Evolutionary conservation across 2,113 vertebrate genomes (phyloP), one percentile per base, ranked within the genome.

Genomic region (Carassius auratus): DNA sequence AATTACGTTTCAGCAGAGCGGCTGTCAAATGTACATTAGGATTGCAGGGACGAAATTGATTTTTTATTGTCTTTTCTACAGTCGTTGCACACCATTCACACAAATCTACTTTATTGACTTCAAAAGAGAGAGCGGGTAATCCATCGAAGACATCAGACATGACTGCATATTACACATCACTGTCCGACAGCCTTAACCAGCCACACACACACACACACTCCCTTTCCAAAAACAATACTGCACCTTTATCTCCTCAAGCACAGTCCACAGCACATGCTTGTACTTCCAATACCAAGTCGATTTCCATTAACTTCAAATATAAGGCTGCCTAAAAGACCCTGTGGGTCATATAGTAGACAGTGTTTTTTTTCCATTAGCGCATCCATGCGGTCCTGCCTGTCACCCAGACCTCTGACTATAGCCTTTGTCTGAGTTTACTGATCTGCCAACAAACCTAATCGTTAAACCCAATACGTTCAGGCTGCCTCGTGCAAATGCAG

Each of bases 361-460:
- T 75, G 85, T 80, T 50, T 71, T 80, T 68, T 68, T 81, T 55
- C 73, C 62, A 57, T 84, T 73, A n/a, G 64, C 33, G 66, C 23
- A 1, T 75, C 59, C 12, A 69, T 42, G 30, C 68, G 17, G 21
- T 33, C 33, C 45, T 66, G 84, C 86, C 74, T 21, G 74, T 84
- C 85, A 81, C 42, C 19, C 5, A 57, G 57, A 75, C 81, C 59
- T 79, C 83, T 38, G 66, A 86, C 66, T 84, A 77, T 83, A 71
- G 86, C 52, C 84, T 85, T 87, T 75, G 77, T 85, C 50, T 50
- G 23, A 73, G 71, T 83, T 71, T 48, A 48, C 10, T 26, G 71
- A 86, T 84, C 78, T 68, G 19, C 69, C 45, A 69, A 84, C 71
- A 55, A 61, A 82, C 77, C 78, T 68, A 83, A 88, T 78, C 15